Evolutionary conservation across 2,888 invertebrate genomes (phyloP).

Genomic region (Athalia rosae): DNA sequence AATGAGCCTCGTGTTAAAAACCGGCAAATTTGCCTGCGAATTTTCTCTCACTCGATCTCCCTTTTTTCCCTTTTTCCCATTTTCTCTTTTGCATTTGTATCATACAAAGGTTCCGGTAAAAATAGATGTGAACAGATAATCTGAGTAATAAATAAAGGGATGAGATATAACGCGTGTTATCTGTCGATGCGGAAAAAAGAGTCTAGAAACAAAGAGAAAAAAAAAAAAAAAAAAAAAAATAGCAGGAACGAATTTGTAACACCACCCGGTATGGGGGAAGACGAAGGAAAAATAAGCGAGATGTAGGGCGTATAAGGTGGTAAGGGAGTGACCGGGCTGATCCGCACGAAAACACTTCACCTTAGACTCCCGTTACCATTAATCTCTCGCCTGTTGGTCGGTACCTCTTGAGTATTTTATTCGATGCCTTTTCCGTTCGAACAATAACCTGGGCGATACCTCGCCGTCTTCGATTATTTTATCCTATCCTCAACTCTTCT

Average conservation of each 20-base stretch:
- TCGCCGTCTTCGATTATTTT: conserved; percentile 18
- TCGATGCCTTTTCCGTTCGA: conserved; percentile 33
- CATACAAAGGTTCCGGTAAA: conserved; percentile 12
- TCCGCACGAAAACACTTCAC: conserved; percentile 41
- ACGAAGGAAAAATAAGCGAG: conserved; percentile 5
- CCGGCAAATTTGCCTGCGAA: conserved; percentile 16
- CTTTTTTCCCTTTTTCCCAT: conserved; percentile 40
- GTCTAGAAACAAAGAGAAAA: not conserved
- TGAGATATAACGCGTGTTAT: not conserved
- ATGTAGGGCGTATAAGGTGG: not conserved
- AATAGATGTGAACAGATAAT: conserved; percentile 51
- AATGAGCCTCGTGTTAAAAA: not conserved
- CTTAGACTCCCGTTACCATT: conserved; percentile 38
- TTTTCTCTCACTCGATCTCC: conserved; percentile 49
- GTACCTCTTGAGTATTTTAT: conserved; percentile 37
- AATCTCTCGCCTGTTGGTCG: conserved; percentile 28
- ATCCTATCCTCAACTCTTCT: not conserved
- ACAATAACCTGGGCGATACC: conserved; percentile 28
- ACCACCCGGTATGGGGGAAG: conserved; percentile 2
- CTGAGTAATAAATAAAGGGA: conserved; percentile 46
- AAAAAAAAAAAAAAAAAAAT: not conserved
- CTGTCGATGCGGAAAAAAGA: not conserved
- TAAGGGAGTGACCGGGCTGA: conserved; percentile 25
- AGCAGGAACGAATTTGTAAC: not conserved
- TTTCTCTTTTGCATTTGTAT: not conserved